Evolutionary conservation across 1,140 invertebrate genomes (phyloP).

Genomic region (Ericerus pela): DNA sequence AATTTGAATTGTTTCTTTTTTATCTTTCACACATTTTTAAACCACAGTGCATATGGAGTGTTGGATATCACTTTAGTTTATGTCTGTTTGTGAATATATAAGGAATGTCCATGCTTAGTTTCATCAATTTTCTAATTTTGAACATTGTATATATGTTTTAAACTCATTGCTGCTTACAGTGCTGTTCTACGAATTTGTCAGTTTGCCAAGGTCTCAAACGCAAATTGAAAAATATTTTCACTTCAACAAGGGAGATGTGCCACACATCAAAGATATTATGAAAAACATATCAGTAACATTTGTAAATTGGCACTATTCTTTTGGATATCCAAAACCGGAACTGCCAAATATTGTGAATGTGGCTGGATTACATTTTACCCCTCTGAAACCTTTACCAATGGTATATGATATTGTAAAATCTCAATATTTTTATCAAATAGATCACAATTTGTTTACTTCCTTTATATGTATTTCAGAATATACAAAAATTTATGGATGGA

Average conservation of each 20-base stretch:
- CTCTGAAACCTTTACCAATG: constrained; percentile 37
- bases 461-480: background rate
- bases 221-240: background rate
- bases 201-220: background rate
- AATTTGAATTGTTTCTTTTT: no score
- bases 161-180: background rate
- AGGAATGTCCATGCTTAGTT: no score
- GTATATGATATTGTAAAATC: constrained; percentile 30
- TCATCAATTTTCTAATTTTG: no score
- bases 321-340: constrained; percentile 27
- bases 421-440: background rate
- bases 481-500: constrained; percentile 20
- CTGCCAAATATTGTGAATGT: constrained; percentile 31
- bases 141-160: background rate
- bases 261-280: constrained; percentile 19
- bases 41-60: no score
- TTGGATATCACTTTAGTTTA: no score
- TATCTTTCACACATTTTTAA: no score
- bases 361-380: constrained; percentile 34
- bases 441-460: background rate
- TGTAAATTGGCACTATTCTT: constrained; percentile 30
- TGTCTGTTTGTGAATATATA: background rate
- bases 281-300: constrained; percentile 33
- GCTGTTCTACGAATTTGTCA: background rate
- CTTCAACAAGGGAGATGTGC: background rate